Evolutionary conservation across 2,888 invertebrate genomes (phyloP), one percentile per base, ranked within the genome.

Genomic region (Lepidocyrtoides sp.): DNA sequence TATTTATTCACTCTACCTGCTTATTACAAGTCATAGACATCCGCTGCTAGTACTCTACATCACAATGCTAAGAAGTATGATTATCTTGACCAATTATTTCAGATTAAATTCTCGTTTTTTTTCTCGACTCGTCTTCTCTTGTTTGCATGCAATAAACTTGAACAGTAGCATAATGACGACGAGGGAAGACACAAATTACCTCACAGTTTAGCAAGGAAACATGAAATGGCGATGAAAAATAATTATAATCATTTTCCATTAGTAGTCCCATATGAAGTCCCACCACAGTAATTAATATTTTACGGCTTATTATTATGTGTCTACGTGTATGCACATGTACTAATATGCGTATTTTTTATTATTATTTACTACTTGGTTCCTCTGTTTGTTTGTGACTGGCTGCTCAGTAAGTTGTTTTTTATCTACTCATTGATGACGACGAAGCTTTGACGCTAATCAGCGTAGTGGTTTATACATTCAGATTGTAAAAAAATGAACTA

Each of bases 171-270:
- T 41, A 36, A 36, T 63, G 26, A 26, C 2, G 72, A n/a, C 10
- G 23, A 72, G 36, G 20, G 41, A 72, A 72, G 51, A 84, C 84
- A 32, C 36, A 41, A 8, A 77, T 89, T 89, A 83, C 89, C 83
- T 89, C 89, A 89, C 83, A 83, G 60, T 82, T 89, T 89, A 82
- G 41, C 72, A 60, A 44, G 72, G 82, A 44, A 82, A 89, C 89
- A 72, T 72, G 57, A 29, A 82, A 57, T 83, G 83, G 63, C 32
- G 72, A 41, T 82, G 60, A 82, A 72, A 44, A 69, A 72, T 82
- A 89, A 89, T 89, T 83, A 89, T 89, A 75, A 89, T 89, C 83
- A 89, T 89, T 89, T 89, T 72, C 89, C 54, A 89, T 89, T 89
- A 83, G 77, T 77, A 72, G 26, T 23, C 41, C 44, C n/a, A n/a